These are phyloP conservation scores for Lordiphosa collinella DNA, from an alignment of 1,140 invertebrate species.

Conservation along the genomic window DNA sequence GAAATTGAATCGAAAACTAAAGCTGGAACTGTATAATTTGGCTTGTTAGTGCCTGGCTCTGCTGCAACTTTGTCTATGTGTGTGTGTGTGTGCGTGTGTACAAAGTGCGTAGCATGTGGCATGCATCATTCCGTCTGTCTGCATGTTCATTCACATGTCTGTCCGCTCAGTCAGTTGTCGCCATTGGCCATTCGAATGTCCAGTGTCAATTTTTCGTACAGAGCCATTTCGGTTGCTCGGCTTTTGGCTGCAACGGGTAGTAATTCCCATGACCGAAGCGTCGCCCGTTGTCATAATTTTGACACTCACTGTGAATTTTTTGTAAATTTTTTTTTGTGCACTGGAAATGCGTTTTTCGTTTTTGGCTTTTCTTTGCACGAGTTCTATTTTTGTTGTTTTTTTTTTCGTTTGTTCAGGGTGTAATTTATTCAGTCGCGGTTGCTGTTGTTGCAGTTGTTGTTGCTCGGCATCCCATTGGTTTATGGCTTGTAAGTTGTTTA, in stretches of 20 bases:
- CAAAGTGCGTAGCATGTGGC: conserved; percentile 49
- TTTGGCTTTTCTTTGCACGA: conserved; percentile 20
- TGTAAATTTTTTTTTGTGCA: conserved; percentile 17
- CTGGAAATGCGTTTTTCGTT: conserved; percentile 57
- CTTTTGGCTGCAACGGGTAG: conserved; percentile 37
- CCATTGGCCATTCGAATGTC: conserved; percentile 40
- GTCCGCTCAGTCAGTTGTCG: conserved; percentile 44
- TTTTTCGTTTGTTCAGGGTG: conserved; percentile 36
- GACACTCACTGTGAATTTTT: conserved; percentile 54
- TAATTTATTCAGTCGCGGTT: conserved; percentile 57
- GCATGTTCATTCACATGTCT: conserved; percentile 1
- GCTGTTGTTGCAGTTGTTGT: conserved; percentile 20
- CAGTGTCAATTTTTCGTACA: conserved; percentile 45
- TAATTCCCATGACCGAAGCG: too few relatives aligned
- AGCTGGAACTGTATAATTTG: not conserved
- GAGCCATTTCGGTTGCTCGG: conserved; percentile 12
- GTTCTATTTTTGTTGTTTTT: conserved; percentile 31
- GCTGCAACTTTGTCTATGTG: too few relatives aligned
- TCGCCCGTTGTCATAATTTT: conserved; percentile 58
- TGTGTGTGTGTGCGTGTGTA: not conserved
- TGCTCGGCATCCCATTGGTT: conserved; percentile 63
- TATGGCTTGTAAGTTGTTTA: conserved; percentile 75
- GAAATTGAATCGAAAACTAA: not conserved
- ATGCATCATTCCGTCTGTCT: conserved; percentile 49
- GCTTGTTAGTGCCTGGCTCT: conserved; percentile 7